Evolutionary conservation across 2,888 invertebrate genomes (phyloP), one percentile per base, ranked within the genome.

Genomic region (Amphiduros pacificus): DNA sequence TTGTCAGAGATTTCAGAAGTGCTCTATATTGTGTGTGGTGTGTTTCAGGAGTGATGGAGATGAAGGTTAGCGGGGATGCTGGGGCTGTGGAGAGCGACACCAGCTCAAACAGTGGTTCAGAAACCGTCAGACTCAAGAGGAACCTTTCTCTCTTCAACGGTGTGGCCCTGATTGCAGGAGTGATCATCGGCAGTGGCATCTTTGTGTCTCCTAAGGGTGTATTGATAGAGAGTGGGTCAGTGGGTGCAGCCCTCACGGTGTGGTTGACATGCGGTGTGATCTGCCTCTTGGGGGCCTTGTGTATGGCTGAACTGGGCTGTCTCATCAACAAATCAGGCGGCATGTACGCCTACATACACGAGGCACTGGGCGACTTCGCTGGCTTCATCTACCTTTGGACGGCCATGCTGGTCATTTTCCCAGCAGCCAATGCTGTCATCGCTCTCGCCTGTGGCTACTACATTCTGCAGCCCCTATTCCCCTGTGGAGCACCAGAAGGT

Each of bases 101-200:
- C 6, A 27, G 9, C 11, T 44, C 24, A n/a, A 27, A 51, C 51
- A 9, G 17, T 6, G 41, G 9, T 2, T 55, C 55, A 2, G 53
- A 31, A 28, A 40, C 50, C n/a, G 53, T 59, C 17, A 36, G 41
- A 36, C 84, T 95, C 80, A 92, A 94, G 84, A 90, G 93, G 77
- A 91, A 91, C 81, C 85, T 96, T 62, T 90, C 91, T 9, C 84
- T 96, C 51, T 78, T 91, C 72, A 92, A 94, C 80, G 94, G 94
- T 26, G 92, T 94, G 14, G 92, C 92, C 22, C 93, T 96, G 66
- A 95, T 96, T 73, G 92, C 95, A 24, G 95, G 95, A 41, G 90
- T 93, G 61, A 95, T 96, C 69, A 90, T 96, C 55, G 97, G 97
- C 2, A 90, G 95, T 4, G 97, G 97, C 6, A 96, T 97, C 74